A percentile compares a stretch with the other conserved stretches of the same genome.
Conservation (phyloP, 2,888 invertebrate genomes). For the Ctena decussata region DNA sequence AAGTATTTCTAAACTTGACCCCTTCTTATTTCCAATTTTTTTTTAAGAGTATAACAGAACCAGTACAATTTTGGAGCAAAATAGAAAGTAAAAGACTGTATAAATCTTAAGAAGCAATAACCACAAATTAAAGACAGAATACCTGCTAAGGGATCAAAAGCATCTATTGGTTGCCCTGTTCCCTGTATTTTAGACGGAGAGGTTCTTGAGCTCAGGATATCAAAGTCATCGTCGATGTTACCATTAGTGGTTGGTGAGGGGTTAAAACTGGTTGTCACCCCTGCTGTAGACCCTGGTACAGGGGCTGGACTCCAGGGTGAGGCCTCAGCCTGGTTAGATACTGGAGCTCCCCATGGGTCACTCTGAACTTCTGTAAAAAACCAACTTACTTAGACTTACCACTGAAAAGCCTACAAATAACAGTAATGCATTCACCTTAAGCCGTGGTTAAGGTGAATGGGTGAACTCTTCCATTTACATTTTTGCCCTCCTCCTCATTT, state of each 20-base stretch:
- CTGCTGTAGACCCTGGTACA: slow-evolving; percentile 24
- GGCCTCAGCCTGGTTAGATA: slow-evolving; percentile 38
- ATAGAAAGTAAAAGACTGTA: no score
- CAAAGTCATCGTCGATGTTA: slow-evolving; percentile 84
- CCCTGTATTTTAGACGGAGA: slow-evolving; percentile 72
- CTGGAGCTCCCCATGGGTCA: slow-evolving; percentile 76
- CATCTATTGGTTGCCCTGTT: slow-evolving; percentile 69
- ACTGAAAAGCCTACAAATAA: no score
- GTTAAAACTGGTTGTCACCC: slow-evolving; percentile 92
- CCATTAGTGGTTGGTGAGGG: slow-evolving; percentile 66
- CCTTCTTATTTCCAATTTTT: no score
- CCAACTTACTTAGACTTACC: no score
- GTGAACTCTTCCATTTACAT: background rate
- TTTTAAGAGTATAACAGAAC: no score
- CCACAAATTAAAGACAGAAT: slow-evolving; percentile 29
- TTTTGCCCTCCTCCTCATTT: no score
- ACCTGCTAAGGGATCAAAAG: slow-evolving; percentile 81
- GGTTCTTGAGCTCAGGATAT: slow-evolving; percentile 79
- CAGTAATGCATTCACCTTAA: background rate
- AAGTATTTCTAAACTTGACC: no score
- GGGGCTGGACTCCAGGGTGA: slow-evolving; percentile 56
- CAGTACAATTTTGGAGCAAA: no score
- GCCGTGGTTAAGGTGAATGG: background rate
- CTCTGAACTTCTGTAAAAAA: background rate
- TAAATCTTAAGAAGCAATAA: no score